Percentiles rank a stretch among this genome's conserved stretches.
phyloP scores from a whole-genome alignment of 2,797 vertebrate species.

The Aselliscus stoliczkanus region DNA sequence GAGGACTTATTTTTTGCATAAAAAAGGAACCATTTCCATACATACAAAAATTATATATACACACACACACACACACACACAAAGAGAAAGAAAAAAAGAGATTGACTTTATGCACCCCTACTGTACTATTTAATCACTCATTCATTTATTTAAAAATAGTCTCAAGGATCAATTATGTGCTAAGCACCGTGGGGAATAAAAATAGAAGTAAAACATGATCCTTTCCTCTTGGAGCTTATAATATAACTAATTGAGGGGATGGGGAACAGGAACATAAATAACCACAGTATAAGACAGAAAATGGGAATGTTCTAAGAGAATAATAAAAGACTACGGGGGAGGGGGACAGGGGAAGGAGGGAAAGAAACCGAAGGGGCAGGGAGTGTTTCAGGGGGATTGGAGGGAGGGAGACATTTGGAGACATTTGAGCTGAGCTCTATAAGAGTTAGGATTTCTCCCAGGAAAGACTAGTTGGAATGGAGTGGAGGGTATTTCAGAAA shows the following conservation, averaged over 20 bases:
- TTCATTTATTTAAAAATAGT: conserved; percentile 53
- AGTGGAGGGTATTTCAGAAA: background rate
- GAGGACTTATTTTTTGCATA: conserved; percentile 22
- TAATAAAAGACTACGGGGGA: background rate
- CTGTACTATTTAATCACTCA: conserved; percentile 48
- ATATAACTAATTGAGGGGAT: conserved; percentile 28
- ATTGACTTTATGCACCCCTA: background rate
- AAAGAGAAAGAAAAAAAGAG: too few relatives aligned
- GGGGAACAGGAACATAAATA: conserved; percentile 22
- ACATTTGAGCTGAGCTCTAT: background rate
- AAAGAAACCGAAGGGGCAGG: background rate
- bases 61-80: too few relatives aligned
- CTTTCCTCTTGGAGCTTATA: conserved; percentile 39
- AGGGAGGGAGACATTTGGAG: background rate
- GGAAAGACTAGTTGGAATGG: background rate
- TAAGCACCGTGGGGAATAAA: conserved; percentile 44
- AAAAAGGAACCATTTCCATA: background rate
- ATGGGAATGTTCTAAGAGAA: background rate
- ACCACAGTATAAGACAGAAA: conserved; percentile 31
- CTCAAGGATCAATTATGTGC: conserved; percentile 36
- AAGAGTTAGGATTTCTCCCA: background rate
- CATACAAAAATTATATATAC: too few relatives aligned
- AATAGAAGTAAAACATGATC: conserved; percentile 61
- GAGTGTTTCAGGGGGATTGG: background rate
- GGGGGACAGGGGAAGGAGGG: too few relatives aligned